A percentile compares a stretch with the other conserved stretches of the same genome.
These are phyloP conservation scores for Eufriesea mexicana DNA, from an alignment of 1,140 invertebrate genomes.

Conservation along the genomic window DNA sequence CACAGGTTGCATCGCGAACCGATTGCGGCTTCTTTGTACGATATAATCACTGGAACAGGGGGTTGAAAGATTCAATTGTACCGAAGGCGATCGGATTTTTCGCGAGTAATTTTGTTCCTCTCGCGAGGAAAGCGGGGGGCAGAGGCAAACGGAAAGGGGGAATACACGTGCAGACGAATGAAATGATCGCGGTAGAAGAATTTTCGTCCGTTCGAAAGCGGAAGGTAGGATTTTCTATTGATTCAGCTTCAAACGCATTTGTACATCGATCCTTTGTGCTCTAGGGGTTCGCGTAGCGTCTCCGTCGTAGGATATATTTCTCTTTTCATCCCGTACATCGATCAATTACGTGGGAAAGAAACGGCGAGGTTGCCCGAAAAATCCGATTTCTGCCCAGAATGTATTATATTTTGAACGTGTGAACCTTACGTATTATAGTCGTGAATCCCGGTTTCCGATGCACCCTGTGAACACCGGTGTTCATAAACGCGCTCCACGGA, in stretches of 20 bases:
- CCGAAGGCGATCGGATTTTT: slow-evolving; percentile 24
- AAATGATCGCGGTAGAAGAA: no score
- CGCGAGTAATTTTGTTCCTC: not conserved
- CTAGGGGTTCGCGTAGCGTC: not conserved
- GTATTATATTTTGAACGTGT: slow-evolving; percentile 25
- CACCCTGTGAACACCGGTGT: slow-evolving; percentile 20
- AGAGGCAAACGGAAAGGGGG: not conserved
- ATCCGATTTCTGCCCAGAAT: not conserved
- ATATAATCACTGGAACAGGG: slow-evolving; percentile 37
- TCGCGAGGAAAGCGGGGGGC: not conserved
- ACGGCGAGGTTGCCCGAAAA: slow-evolving; percentile 1
- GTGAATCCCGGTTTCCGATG: slow-evolving; percentile 20
- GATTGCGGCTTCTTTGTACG: slow-evolving; percentile 39
- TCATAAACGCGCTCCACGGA: slow-evolving; percentile 63
- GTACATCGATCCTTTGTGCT: slow-evolving; percentile 26
- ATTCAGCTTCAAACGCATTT: slow-evolving; percentile 14
- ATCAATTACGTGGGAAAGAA: not conserved
- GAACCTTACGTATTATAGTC: slow-evolving; percentile 35
- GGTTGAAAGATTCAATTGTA: slow-evolving; percentile 26
- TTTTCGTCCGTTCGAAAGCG: not conserved
- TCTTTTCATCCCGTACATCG: not conserved
- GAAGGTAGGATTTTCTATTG: not conserved
- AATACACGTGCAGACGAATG: not conserved
- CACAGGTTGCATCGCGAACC: slow-evolving; percentile 24
- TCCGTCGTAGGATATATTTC: not conserved